These are phyloP conservation scores for Grus americana DNA, from an alignment of 2,113 vertebrate species.

Conservation along the genomic window DNA sequence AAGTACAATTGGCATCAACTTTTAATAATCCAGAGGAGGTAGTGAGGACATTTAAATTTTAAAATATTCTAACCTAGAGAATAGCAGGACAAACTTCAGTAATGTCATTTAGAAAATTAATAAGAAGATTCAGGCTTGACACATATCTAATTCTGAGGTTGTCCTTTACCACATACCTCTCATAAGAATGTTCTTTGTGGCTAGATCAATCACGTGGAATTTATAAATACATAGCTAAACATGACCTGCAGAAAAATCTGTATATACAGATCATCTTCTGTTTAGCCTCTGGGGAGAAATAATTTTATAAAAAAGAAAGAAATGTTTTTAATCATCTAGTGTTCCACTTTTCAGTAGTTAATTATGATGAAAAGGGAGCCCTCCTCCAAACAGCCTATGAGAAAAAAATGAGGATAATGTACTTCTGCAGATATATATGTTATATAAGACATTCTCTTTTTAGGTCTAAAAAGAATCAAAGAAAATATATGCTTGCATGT, in stretches of 20 bases:
- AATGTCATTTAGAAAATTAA: neutral
- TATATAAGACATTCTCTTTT: slow-evolving; percentile 23
- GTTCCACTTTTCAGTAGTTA: slow-evolving; percentile 31
- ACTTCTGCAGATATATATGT: neutral
- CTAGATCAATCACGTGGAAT: neutral
- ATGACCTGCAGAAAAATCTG: neutral
- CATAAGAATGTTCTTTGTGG: neutral
- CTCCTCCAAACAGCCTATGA: neutral
- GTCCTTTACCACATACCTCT: neutral
- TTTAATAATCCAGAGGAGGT: neutral
- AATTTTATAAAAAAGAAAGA: neutral
- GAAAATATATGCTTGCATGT: neutral
- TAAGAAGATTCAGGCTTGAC: neutral
- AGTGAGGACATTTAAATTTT: neutral
- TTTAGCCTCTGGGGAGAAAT: neutral
- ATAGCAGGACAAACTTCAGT: neutral
- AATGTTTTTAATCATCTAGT: slow-evolving; percentile 9
- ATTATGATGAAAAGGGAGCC: slow-evolving; percentile 23
- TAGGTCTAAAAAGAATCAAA: slow-evolving; percentile 13
- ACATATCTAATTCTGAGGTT: neutral
- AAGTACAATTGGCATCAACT: neutral
- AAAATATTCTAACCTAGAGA: neutral
- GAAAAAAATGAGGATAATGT: neutral
- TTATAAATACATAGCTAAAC: neutral
- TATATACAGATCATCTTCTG: neutral